Conservation (phyloP, 2,113 vertebrate genomes). For the Paraplagusia blochii region DNA sequence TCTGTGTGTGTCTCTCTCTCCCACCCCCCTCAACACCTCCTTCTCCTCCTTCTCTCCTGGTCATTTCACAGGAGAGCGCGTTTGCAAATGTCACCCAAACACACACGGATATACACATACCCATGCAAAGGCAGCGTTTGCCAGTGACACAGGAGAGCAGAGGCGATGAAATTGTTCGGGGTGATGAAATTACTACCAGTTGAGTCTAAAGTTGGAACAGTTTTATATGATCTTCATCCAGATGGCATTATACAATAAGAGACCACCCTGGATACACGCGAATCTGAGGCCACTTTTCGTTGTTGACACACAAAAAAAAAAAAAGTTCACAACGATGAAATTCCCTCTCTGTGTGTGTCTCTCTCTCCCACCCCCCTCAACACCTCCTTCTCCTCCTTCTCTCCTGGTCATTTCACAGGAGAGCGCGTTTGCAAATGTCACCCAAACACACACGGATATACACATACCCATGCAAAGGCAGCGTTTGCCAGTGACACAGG, state of each 20-base stretch:
- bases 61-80: slow-evolving; percentile 58
- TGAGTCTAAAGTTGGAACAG: neutral
- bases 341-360: too few species aligned
- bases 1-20: too few species aligned
- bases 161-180: slow-evolving; percentile 29
- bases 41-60: slow-evolving; percentile 1
- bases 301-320: too few species aligned
- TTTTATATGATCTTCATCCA: neutral
- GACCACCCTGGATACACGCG: too few species aligned
- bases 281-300: too few species aligned
- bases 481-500: slow-evolving; percentile 16
- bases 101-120: slow-evolving; percentile 28
- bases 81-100: slow-evolving; percentile 71
- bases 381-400: neutral
- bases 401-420: slow-evolving; percentile 54
- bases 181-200: neutral
- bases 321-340: too few species aligned
- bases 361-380: neutral
- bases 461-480: slow-evolving; percentile 5
- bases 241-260: too few species aligned
- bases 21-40: neutral
- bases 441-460: slow-evolving; percentile 35
- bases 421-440: slow-evolving; percentile 71
- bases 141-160: slow-evolving; percentile 3
- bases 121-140: slow-evolving; percentile 19